A percentile compares a stretch with the other conserved stretches of the same genome.
Evolutionary conservation across 1,140 invertebrate genomes (phyloP).

Genomic region (Rhizoglyphus robini): DNA sequence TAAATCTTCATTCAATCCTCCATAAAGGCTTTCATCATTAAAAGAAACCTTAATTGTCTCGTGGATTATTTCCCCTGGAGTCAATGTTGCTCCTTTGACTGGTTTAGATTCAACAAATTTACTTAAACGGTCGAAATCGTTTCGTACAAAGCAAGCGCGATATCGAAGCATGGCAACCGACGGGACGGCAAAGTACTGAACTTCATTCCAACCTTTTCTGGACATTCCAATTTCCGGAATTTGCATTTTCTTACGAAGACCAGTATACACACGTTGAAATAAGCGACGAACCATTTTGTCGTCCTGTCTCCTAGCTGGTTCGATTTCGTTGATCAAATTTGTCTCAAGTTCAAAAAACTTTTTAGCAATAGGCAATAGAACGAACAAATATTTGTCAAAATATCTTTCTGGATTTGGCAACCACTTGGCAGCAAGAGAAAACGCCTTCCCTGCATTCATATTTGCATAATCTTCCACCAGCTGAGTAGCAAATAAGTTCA

Average conservation of each 20-base stretch:
- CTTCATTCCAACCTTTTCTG: not conserved
- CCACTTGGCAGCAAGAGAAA: slow-evolving; percentile 17
- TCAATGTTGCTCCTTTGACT: not conserved
- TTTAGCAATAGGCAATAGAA: not conserved
- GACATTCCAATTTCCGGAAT: slow-evolving; percentile 10
- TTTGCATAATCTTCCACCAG: not conserved
- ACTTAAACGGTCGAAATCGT: not conserved
- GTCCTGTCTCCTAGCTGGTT: not conserved
- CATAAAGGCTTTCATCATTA: not conserved
- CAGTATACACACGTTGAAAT: not conserved
- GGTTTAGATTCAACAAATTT: not conserved
- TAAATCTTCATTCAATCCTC: not conserved
- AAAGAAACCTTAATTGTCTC: not conserved
- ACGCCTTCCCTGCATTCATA: not conserved
- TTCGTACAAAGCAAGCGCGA: not conserved
- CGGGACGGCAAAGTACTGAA: slow-evolving; percentile 1
- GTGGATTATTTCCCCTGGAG: slow-evolving; percentile 1
- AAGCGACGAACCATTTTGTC: not conserved
- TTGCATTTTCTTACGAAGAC: not conserved
- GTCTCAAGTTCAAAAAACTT: not conserved
- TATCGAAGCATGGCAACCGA: slow-evolving; percentile 13
- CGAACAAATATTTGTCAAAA: slow-evolving; percentile 19
- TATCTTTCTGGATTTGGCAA: not conserved
- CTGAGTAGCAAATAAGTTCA: slow-evolving; percentile 7
- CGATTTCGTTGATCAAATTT: not conserved